Evolutionary conservation across 2,113 vertebrate species (phyloP), one percentile per base, ranked within the genome.

Genomic region (Tragelaphus scriptus): DNA sequence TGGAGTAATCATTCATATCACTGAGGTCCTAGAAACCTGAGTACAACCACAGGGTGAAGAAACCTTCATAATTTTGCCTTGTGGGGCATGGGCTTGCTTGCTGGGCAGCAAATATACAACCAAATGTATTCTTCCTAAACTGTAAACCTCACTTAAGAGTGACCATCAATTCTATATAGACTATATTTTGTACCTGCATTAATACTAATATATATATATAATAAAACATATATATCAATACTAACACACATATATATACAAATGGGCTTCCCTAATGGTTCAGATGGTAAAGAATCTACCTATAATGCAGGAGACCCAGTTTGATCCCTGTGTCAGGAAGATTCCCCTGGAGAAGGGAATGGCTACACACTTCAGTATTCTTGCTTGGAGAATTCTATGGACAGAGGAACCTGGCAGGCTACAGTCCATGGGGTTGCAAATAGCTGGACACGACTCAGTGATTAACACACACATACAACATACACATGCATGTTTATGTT

Each of bases 21-120:
- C 94, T 9, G 88, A 96, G 96, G 94, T 95, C 75, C 84, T 95
- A 94, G 94, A 97, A 96, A 86, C 96, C 93, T 36, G 92, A 82
- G 81, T 87, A 79, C 32, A 75, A 86, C 91, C 96, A 53, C 13
- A 80, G 94, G 10, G 82, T 71, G 77, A 58, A 55, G 55, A 23
- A 13, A 61, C 14, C 32, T 16, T 21, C 2, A 15, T 56, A 49
- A 85, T 68, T 92, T 82, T 90, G 85, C 94, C 53, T 58, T 47
- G 56, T 28, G 17, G 44, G 55, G 15, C 3, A 4, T 8, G 21
- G 58, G 26, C 47, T 79, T 49, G 12, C n/a, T 26, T 44, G n/a
- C 51, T 32, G 75, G 65, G 47, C n/a, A 40, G 44, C 49, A n/a
- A 53, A 68, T 11, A 68, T 12, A 26, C 15, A 59, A 2, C 25